Conservation (phyloP, 1,140 invertebrate genomes). For the Eurosta solidaginis region DNA sequence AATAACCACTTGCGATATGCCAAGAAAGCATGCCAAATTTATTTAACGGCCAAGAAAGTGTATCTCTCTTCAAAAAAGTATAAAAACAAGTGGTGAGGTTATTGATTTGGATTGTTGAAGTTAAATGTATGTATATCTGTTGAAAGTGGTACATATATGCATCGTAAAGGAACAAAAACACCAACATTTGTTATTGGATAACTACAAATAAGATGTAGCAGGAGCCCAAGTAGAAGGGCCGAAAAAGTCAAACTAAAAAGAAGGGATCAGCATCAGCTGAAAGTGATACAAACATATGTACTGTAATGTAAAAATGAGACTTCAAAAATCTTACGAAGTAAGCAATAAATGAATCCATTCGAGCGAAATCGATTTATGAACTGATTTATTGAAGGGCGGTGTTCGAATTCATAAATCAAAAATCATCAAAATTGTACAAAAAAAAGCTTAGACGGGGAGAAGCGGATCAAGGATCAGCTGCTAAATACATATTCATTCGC, state of each 20-base stretch:
- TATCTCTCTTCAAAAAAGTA: not conserved
- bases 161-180: not conserved
- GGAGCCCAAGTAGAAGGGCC: not conserved
- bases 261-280: not conserved
- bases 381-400: slow-evolving; percentile 36
- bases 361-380: slow-evolving; percentile 35
- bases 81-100: slow-evolving; percentile 3
- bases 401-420: slow-evolving; percentile 36
- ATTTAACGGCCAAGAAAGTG: not conserved
- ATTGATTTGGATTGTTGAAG: slow-evolving; percentile 9
- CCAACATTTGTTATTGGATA: slow-evolving; percentile 16
- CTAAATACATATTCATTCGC: too few relatives aligned
- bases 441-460: too few relatives aligned
- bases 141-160: not conserved
- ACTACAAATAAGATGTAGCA: slow-evolving; percentile 7
- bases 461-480: too few relatives aligned
- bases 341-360: slow-evolving; percentile 19
- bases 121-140: too few relatives aligned
- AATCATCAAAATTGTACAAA: slow-evolving; percentile 32
- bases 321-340: not conserved
- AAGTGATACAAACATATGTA: not conserved
- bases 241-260: not conserved
- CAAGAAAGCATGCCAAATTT: not conserved
- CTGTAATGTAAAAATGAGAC: slow-evolving; percentile 1
- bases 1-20: not conserved